Percentiles rank a stretch among this genome's conserved stretches.
Conservation (phyloP, 2,797 vertebrate species). For the Intellagama lesueurii region DNA sequence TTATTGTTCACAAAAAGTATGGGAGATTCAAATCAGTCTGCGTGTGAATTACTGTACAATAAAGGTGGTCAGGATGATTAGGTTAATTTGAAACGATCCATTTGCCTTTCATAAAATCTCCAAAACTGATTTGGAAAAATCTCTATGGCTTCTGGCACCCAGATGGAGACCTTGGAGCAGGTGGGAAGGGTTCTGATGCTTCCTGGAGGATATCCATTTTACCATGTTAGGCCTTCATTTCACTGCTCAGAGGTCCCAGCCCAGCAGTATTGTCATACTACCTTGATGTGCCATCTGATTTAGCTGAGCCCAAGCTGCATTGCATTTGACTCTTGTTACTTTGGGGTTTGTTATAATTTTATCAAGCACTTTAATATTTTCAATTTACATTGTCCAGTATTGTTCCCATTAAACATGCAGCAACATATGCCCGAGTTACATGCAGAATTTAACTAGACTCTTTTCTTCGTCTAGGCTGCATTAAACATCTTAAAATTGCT, state of each 20-base stretch:
- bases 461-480: conserved; percentile 85
- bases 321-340: not conserved
- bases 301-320: too few relatives aligned
- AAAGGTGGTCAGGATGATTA: not conserved
- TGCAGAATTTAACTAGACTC: conserved; percentile 18
- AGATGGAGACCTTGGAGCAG: not conserved
- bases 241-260: too few relatives aligned
- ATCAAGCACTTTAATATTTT: not conserved
- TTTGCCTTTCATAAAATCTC: not conserved
- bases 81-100: not conserved
- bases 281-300: not conserved
- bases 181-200: not conserved
- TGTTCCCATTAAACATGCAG: not conserved
- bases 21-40: not conserved
- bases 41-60: not conserved
- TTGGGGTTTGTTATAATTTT: not conserved
- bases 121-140: too few relatives aligned
- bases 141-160: not conserved
- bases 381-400: not conserved
- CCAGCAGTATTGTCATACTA: not conserved
- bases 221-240: not conserved
- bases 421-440: not conserved
- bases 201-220: not conserved
- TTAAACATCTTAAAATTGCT: conserved; percentile 97
- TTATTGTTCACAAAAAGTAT: too few relatives aligned